Base-by-base conservation (phyloP, 2,888 invertebrate genomes). In the Diogma glabrata region DNA sequence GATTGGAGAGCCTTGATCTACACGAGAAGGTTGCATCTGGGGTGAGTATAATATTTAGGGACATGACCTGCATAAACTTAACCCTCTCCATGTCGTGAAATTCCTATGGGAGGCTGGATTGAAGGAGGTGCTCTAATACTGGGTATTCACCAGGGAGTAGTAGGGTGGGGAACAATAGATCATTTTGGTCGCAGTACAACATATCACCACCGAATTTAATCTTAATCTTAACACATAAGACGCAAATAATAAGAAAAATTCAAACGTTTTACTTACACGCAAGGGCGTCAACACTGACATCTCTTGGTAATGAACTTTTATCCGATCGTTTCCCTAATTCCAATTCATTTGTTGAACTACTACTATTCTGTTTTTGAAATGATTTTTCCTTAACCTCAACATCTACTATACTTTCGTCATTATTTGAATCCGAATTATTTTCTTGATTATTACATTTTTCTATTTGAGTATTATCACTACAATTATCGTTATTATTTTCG, bases 221-320 rank as follows among this genome's bases (percentile, higher is more conserved):
- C n/a, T n/a, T n/a, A n/a, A n/a, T n/a, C n/a, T n/a, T n/a, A n/a
- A n/a, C n/a, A n/a, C n/a, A 2, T 36, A 51, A 40, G 14, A 30
- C 10, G 20, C 24, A 4, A 16, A 24, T n/a, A 48, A 17, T 48
- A 36, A 17, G 12, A 40, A 20, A 43, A 43, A 23, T 14, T n/a
- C 14, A 10, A 17, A 19, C 17, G 3, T 17, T 10, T n/a, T 28
- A 60, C 60, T 63, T 57, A 69, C 69, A 79, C n/a, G 76, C 73
- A 46, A 79, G 67, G 1, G 77, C 74, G 60, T 81, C 81, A 45
- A 74, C 74, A 61, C 85, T 87, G 60, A 81, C 77, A 57, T 87
- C 87, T 51, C 86, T 74, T 0, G 81, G 79, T 67, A 87, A 72
- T 9, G 78, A 67, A 58, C 61, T 63, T 55, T 62, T 63, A 49